These are phyloP conservation scores for Exephanes ischioxanthus DNA, from an alignment of 2,888 invertebrate genomes.

Conservation along the genomic window DNA sequence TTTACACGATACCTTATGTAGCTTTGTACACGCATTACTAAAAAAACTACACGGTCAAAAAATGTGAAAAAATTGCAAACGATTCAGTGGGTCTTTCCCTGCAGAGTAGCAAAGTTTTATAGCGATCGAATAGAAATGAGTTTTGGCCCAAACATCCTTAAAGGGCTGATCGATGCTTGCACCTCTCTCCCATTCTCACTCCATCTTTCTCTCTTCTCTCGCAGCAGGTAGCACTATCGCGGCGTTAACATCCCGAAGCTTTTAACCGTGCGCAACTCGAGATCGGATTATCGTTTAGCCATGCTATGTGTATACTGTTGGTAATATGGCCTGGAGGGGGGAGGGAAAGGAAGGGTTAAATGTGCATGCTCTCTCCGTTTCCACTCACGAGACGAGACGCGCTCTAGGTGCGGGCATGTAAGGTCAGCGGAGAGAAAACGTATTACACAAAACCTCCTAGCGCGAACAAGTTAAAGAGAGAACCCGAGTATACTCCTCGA, in stretches of 20 bases:
- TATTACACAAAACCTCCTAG: background rate
- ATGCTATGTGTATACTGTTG: background rate
- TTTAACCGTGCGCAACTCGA: slow-evolving; percentile 58
- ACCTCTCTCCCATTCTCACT: slow-evolving; percentile 6
- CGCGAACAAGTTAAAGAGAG: slow-evolving; percentile 25
- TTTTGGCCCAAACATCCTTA: background rate
- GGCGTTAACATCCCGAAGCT: slow-evolving; percentile 38
- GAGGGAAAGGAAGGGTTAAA: background rate
- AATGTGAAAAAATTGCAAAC: no score
- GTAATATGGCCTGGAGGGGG: background rate
- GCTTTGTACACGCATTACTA: no score
- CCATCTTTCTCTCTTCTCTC: background rate
- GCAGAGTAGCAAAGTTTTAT: no score
- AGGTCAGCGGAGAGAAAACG: slow-evolving; percentile 75
- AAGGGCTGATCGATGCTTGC: slow-evolving; percentile 9
- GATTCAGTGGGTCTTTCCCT: no score
- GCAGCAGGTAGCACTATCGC: slow-evolving; percentile 23
- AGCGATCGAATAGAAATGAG: no score
- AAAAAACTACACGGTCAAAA: no score
- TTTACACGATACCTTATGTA: no score
- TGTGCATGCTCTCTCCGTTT: slow-evolving; percentile 61
- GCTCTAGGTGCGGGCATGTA: slow-evolving; percentile 72
- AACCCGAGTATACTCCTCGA: slow-evolving; percentile 75
- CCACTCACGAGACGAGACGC: slow-evolving; percentile 24
- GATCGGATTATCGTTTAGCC: slow-evolving; percentile 53